Conservation (phyloP, 1,140 invertebrate genomes). For the Wiebesia pumilae region DNA sequence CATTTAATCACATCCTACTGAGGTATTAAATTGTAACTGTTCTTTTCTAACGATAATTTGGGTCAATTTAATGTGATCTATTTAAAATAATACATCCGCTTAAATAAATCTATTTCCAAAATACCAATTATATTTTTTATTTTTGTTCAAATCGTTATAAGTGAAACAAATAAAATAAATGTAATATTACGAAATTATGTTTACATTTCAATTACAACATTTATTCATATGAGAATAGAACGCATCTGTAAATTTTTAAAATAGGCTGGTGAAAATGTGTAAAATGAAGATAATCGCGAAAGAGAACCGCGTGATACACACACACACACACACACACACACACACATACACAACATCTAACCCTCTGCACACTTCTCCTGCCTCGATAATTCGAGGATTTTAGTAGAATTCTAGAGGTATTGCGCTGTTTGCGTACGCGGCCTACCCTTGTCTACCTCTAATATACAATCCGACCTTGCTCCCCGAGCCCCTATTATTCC, state of each 20-base stretch:
- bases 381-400: conserved; percentile 28
- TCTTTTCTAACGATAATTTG: too few species aligned
- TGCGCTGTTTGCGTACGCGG: conserved; percentile 68
- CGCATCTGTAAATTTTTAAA: not conserved
- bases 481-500: conserved; percentile 63
- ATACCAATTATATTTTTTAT: not conserved
- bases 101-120: too few species aligned
- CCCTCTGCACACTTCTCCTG: not conserved
- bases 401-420: conserved; percentile 56
- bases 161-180: not conserved
- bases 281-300: not conserved
- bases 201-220: not conserved
- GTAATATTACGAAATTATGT: not conserved
- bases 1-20: too few species aligned
- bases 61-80: too few species aligned
- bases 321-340: too few species aligned
- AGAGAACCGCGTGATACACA: not conserved
- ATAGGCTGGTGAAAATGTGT: not conserved
- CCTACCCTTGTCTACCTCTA: conserved; percentile 56
- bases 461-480: not conserved
- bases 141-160: not conserved
- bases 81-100: too few species aligned
- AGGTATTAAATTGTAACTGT: too few species aligned
- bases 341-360: not conserved
- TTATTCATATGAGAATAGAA: not conserved